Evolutionary conservation across 2,888 invertebrate genomes (phyloP).

Genomic region (Sarcophaga carnaria): DNA sequence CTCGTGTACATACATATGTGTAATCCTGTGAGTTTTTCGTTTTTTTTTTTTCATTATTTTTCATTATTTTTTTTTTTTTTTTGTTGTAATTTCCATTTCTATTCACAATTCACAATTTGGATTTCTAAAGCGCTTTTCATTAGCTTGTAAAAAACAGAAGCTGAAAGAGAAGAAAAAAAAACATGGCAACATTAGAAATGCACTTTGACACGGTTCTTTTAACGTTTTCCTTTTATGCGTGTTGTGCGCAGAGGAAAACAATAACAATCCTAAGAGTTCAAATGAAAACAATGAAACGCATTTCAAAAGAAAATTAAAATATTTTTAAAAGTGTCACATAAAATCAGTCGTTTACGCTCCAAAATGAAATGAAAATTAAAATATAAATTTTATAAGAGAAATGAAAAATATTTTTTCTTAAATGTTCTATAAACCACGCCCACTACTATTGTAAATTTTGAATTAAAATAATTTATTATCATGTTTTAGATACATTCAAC

Average conservation of each 20-base stretch:
- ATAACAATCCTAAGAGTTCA: not conserved
- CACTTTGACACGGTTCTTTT: not conserved
- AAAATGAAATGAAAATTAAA: too few relatives aligned
- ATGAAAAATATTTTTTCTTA: too few relatives aligned
- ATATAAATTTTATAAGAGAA: too few relatives aligned
- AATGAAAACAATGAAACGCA: not conserved
- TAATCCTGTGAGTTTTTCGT: not conserved
- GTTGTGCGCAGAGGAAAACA: not conserved
- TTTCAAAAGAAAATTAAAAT: not conserved
- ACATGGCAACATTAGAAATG: not conserved
- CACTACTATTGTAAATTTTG: too few relatives aligned
- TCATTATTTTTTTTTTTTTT: not conserved
- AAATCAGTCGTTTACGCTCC: too few relatives aligned
- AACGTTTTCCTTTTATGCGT: not conserved
- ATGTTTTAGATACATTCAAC: too few relatives aligned
- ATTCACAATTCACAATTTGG: not conserved
- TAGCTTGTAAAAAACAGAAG: not conserved
- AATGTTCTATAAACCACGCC: too few relatives aligned
- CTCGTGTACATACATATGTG: not conserved
- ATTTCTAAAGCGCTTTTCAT: not conserved
- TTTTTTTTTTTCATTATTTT: too few relatives aligned
- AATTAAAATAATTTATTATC: too few relatives aligned
- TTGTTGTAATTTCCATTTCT: not conserved
- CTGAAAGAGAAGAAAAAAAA: not conserved
- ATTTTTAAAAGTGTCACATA: too few relatives aligned